These are phyloP conservation scores for Laticauda colubrina DNA, from an alignment of 2,113 vertebrate species.

Conservation along the genomic window DNA sequence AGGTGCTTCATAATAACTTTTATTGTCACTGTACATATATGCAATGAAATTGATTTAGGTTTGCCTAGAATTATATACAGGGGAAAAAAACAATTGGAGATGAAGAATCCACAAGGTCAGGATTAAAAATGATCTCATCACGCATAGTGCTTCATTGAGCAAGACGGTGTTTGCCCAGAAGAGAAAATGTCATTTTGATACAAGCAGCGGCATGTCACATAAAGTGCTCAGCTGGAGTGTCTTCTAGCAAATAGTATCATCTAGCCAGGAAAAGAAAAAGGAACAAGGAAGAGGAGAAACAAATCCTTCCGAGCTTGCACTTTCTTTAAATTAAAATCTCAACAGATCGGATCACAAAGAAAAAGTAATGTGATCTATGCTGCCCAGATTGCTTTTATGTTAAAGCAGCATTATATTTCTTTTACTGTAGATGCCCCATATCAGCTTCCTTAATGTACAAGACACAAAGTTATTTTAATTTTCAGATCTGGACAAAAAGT, in stretches of 20 bases:
- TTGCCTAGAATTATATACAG: background rate
- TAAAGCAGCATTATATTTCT: background rate
- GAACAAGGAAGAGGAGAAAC: background rate
- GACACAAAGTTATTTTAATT: background rate
- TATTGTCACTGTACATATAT: no score
- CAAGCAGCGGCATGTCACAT: background rate
- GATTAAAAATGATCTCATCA: background rate
- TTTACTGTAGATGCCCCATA: background rate
- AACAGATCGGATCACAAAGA: background rate
- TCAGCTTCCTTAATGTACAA: background rate
- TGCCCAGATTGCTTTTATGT: background rate
- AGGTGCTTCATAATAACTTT: no score
- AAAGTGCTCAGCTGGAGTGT: background rate
- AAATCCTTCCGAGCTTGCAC: background rate
- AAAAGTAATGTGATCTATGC: background rate
- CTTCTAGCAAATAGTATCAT: background rate
- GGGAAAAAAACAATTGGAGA: background rate
- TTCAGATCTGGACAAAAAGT: background rate
- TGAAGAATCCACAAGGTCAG: background rate
- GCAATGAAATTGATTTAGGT: no score
- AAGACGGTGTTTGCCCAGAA: background rate
- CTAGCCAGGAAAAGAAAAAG: background rate
- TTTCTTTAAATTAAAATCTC: background rate
- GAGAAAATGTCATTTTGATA: background rate
- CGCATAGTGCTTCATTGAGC: background rate